Base-by-base conservation (phyloP, 2,888 invertebrate genomes). In the Didymodactylos carnosus region DNA sequence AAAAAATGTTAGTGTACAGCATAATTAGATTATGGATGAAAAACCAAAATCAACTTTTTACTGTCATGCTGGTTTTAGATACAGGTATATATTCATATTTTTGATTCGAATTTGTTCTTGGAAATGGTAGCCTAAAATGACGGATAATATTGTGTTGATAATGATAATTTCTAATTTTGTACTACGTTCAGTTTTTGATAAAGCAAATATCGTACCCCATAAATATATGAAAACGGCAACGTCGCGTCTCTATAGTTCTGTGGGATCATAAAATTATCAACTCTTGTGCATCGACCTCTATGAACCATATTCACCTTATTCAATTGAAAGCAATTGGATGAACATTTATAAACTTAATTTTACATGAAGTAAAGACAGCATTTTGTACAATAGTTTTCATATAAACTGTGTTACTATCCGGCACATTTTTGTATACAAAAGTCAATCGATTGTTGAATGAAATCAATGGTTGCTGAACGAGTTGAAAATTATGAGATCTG, bases 111-210 rank as follows among this genome's bases (percentile, higher is more conserved):
- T 78, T 79, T 75, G 81, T 81, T 76, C 80, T 79, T 7, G 82
- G 82, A 76, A 82, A 83, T 76, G 82, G 80, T 75, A 79, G 80
- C 71, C 78, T 49, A 83, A 75, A 35, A 81, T 76, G 4, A 83
- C 82, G 8, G 83, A 82, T 29, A 82, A 77, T 1, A 83, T 83
- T 51, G 83, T 83, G n/a, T 80, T 83, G 10, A 81, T 82, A 76
- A 83, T 76, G 0, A 82, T 82, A n/a, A 83, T 77, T 70, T 77
- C 77, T 43, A 75, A 51, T 70, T 73, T 71, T 75, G 75, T 76
- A 19, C 53, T 72, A 70, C 69, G 39, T 40, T 74, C 41, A 25
- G 69, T 27, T 16, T 75, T 69, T 6, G 76, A 73, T 41, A 78
- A 78, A 2, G 79, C 80, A n/a, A 78, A 76, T 73, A 78, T 80